These are phyloP conservation scores for Channa argus DNA, from an alignment of 2,113 vertebrate species.

Conservation along the genomic window DNA sequence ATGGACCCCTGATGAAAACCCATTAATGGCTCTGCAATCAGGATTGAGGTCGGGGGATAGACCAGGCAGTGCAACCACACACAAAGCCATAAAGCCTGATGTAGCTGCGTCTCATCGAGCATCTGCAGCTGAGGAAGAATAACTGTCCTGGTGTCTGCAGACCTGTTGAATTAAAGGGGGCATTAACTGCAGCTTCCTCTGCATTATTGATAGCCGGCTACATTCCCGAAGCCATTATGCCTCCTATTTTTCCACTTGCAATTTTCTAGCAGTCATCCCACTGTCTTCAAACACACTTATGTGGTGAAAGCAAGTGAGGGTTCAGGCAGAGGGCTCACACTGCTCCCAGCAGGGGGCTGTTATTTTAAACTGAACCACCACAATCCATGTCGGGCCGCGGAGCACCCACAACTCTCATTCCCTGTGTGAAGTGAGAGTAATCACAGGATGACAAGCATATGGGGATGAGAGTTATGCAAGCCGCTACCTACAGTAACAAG, in stretches of 20 bases:
- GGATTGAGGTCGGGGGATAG: conserved; percentile 67
- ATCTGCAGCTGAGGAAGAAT: conserved; percentile 65
- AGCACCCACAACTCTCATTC: conserved; percentile 31
- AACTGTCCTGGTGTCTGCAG: conserved; percentile 68
- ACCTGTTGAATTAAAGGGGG: conserved; percentile 83
- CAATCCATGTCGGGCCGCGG: conserved; percentile 46
- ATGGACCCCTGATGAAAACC: conserved; percentile 70
- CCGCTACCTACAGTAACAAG: conserved; percentile 33
- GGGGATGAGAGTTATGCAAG: conserved; percentile 43
- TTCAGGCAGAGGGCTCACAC: conserved; percentile 57
- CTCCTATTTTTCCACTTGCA: conserved; percentile 71
- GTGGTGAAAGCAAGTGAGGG: conserved; percentile 40
- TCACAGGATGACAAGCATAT: conserved; percentile 51
- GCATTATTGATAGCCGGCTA: conserved; percentile 81
- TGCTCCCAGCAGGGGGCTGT: conserved; percentile 53
- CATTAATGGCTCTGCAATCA: conserved; percentile 66
- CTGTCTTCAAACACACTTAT: conserved; percentile 74
- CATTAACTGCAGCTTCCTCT: conserved; percentile 78
- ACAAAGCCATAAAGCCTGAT: conserved; percentile 76
- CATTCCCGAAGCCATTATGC: conserved; percentile 74
- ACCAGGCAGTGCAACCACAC: conserved; percentile 48
- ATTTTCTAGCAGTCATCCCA: conserved; percentile 68
- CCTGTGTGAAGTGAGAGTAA: conserved; percentile 49
- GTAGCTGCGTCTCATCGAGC: conserved; percentile 63
- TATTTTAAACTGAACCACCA: conserved; percentile 65